phyloP scores from a whole-genome alignment of 1,140 invertebrate species.

The Lordiphosa clarofinis region DNA sequence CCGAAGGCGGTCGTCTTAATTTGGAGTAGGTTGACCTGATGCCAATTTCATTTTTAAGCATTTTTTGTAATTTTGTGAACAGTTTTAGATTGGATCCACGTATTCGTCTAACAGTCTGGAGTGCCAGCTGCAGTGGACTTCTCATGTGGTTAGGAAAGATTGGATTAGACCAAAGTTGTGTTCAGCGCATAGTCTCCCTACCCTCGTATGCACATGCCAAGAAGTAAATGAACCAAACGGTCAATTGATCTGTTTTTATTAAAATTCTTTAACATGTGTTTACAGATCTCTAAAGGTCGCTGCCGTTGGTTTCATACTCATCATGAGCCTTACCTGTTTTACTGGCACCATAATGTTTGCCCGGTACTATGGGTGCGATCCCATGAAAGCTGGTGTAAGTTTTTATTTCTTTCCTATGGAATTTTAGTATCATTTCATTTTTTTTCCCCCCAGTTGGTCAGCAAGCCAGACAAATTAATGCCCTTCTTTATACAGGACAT shows the following conservation, averaged over 20 bases:
- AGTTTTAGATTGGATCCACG: conserved; percentile 64
- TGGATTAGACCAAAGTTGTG: conserved; percentile 68
- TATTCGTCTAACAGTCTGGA: conserved; percentile 50
- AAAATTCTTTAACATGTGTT: not conserved
- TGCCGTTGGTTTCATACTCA: conserved; percentile 80
- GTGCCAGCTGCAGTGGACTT: conserved; percentile 38
- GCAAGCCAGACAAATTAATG: conserved; percentile 82
- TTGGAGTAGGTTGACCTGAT: conserved; percentile 81
- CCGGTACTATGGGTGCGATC: conserved; percentile 87
- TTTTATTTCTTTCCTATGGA: rapidly evolving
- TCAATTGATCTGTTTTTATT: not conserved
- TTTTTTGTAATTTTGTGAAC: not conserved
- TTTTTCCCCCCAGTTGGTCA: conserved; percentile 58
- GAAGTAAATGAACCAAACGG: conserved; percentile 31
- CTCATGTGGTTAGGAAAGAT: conserved; percentile 66
- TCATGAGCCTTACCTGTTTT: conserved; percentile 82
- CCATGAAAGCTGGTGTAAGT: conserved; percentile 82
- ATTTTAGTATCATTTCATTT: not conserved
- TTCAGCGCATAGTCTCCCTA: conserved; percentile 68
- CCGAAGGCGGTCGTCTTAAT: conserved; percentile 82
- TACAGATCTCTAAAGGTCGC: conserved; percentile 80
- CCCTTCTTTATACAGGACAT: conserved; percentile 85
- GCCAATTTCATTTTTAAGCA: not conserved
- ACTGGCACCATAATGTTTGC: conserved; percentile 88
- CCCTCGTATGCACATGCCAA: conserved; percentile 60